phyloP scores from a whole-genome alignment of 2,797 vertebrate species.

The Tadarida brasiliensis region DNA sequence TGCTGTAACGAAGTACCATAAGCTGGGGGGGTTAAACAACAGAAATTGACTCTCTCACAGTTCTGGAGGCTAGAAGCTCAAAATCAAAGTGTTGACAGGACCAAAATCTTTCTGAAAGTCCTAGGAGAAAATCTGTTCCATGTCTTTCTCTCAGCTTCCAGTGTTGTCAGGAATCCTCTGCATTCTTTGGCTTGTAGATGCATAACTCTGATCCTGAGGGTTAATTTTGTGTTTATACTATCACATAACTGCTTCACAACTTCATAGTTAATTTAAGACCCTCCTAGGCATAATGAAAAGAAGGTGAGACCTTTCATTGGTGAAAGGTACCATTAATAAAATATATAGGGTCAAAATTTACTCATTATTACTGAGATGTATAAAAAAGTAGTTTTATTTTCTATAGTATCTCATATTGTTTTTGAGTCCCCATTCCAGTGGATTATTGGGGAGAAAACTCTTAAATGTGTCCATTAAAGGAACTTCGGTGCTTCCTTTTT shows the following conservation, averaged over 20 bases:
- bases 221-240: not conserved
- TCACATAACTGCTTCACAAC: not conserved
- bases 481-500: not conserved
- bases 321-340: conserved; percentile 21
- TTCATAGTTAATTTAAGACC: not conserved
- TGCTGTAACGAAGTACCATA: not conserved
- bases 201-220: not conserved
- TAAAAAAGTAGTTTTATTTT: conserved; percentile 35
- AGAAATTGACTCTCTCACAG: not conserved
- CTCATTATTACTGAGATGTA: not conserved
- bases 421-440: not conserved
- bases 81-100: not conserved
- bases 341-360: conserved; percentile 29
- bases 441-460: not conserved
- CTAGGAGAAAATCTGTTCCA: not conserved
- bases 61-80: not conserved
- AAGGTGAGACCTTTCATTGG: not conserved
- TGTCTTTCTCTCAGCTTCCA: not conserved
- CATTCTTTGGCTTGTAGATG: not conserved
- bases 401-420: not conserved
- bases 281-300: not conserved
- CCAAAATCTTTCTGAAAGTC: not conserved
- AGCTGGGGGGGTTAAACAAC: not conserved
- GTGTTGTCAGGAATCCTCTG: not conserved
- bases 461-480: conserved; percentile 5